A percentile compares a stretch with the other conserved stretches of the same genome.
These are phyloP conservation scores for Plagodis pulveraria DNA, from an alignment of 2,888 invertebrate genomes.

Conservation along the genomic window DNA sequence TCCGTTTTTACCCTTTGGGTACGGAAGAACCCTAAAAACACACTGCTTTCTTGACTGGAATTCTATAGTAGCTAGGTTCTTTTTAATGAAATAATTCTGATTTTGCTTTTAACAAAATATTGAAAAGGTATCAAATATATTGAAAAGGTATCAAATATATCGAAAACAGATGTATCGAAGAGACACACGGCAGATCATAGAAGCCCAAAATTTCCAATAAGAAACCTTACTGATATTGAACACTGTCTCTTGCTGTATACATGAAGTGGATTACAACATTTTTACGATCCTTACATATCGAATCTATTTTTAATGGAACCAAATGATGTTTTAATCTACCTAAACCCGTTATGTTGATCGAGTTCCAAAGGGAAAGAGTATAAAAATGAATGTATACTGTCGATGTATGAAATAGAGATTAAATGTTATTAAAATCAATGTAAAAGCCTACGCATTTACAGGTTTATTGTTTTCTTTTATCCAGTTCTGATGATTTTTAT, in stretches of 20 bases:
- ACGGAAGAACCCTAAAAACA: too few relatives aligned
- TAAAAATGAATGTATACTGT: conserved; percentile 31
- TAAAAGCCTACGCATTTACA: conserved; percentile 24
- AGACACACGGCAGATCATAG: neutral
- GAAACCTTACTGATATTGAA: neutral
- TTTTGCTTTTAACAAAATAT: too few relatives aligned
- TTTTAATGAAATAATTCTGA: too few relatives aligned
- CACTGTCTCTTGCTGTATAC: conserved; percentile 13
- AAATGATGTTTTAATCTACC: conserved; percentile 52
- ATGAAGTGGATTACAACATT: conserved; percentile 42
- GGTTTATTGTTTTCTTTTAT: neutral
- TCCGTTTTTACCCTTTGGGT: too few relatives aligned
- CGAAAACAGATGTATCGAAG: too few relatives aligned
- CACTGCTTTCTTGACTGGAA: too few relatives aligned
- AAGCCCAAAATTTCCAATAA: neutral
- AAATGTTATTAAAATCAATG: conserved; percentile 25
- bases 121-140: too few relatives aligned
- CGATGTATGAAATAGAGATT: conserved; percentile 24
- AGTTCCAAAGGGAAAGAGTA: conserved; percentile 26
- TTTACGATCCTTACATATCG: conserved; percentile 50
- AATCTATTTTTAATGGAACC: conserved; percentile 52
- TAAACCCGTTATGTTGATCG: conserved; percentile 41
- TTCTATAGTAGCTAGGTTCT: too few relatives aligned
- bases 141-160: too few relatives aligned
- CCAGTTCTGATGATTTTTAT: neutral